A percentile compares a stretch with the other conserved stretches of the same genome.
Evolutionary conservation across 1,140 invertebrate genomes (phyloP).

Genomic region (Drosophila sp.): DNA sequence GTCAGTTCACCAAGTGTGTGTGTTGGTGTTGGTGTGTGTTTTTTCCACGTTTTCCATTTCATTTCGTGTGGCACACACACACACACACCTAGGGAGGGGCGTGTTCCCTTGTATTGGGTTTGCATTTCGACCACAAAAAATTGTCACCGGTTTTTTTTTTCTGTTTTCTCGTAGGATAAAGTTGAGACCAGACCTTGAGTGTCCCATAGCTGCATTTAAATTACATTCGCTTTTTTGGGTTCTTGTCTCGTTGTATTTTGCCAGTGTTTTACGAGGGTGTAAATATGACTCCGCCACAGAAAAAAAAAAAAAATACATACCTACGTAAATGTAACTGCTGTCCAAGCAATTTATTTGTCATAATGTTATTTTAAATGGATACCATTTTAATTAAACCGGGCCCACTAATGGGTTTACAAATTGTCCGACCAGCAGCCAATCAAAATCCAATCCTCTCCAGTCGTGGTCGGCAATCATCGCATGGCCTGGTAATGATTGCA

Average conservation of each 20-base stretch:
- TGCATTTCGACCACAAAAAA: slow-evolving; percentile 29
- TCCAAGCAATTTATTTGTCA: slow-evolving; percentile 47
- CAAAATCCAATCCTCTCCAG: slow-evolving; percentile 60
- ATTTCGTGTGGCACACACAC: slow-evolving; percentile 51
- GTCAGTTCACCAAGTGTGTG: slow-evolving; percentile 48
- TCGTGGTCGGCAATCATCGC: slow-evolving; percentile 67
- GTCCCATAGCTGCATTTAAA: slow-evolving; percentile 57
- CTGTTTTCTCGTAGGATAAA: neutral
- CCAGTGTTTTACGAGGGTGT: slow-evolving; percentile 59
- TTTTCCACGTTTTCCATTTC: slow-evolving; percentile 73
- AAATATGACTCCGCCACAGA: slow-evolving; percentile 18
- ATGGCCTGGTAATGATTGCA: slow-evolving; percentile 75
- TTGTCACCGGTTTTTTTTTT: slow-evolving; percentile 47
- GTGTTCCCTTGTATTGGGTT: slow-evolving; percentile 24
- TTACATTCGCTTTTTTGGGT: slow-evolving; percentile 22
- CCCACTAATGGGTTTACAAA: slow-evolving; percentile 31
- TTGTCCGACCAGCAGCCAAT: slow-evolving; percentile 46
- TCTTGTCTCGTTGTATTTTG: slow-evolving; percentile 13
- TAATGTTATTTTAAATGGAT: slow-evolving; percentile 71
- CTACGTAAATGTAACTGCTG: neutral
- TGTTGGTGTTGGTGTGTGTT: slow-evolving; percentile 25
- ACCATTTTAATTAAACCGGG: slow-evolving; percentile 48
- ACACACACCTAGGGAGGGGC: slow-evolving; percentile 33
- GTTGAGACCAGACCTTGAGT: slow-evolving; percentile 50
- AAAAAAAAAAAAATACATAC: too few relatives aligned